These are phyloP conservation scores for Heliothis virescens DNA, from an alignment of 1,140 invertebrate genomes.

Conservation along the genomic window DNA sequence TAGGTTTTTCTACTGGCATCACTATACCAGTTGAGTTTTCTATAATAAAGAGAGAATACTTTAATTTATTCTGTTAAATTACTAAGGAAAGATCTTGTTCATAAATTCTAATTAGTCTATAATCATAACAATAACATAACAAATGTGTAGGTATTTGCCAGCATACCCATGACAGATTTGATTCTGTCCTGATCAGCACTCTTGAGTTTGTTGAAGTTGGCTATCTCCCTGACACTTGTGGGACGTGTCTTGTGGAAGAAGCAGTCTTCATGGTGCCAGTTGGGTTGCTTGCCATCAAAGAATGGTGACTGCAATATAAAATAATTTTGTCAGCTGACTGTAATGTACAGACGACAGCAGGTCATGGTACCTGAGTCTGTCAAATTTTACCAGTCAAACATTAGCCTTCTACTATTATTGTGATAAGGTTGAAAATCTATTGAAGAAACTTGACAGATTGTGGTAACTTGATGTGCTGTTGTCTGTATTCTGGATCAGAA, in stretches of 20 bases:
- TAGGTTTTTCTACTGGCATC: constrained; percentile 72
- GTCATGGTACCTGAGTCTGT: no score
- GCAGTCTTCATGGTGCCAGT: constrained; percentile 96
- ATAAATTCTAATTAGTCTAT: no score
- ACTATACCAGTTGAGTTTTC: constrained; percentile 71
- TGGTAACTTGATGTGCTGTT: no score
- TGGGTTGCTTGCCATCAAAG: constrained; percentile 95
- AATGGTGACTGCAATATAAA: constrained; percentile 90
- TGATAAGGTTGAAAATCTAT: no score
- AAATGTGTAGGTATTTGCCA: constrained; percentile 19
- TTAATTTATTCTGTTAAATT: no score
- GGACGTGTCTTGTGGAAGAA: constrained; percentile 95
- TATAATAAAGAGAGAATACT: constrained; percentile 15
- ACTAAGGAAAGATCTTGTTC: no score
- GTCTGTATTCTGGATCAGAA: no score
- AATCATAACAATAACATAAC: neutral
- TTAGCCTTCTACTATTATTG: no score
- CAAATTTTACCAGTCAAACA: no score
- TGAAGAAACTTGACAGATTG: no score
- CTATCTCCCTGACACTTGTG: constrained; percentile 91
- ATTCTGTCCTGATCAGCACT: constrained; percentile 96
- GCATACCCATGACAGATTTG: constrained; percentile 89
- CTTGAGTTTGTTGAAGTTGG: constrained; percentile 93
- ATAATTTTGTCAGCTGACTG: no score
- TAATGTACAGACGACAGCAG: no score